A percentile compares a stretch with the other conserved stretches of the same genome.
These are phyloP conservation scores for Hyphantria cunea DNA, from an alignment of 1,140 invertebrate species.

Conservation along the genomic window DNA sequence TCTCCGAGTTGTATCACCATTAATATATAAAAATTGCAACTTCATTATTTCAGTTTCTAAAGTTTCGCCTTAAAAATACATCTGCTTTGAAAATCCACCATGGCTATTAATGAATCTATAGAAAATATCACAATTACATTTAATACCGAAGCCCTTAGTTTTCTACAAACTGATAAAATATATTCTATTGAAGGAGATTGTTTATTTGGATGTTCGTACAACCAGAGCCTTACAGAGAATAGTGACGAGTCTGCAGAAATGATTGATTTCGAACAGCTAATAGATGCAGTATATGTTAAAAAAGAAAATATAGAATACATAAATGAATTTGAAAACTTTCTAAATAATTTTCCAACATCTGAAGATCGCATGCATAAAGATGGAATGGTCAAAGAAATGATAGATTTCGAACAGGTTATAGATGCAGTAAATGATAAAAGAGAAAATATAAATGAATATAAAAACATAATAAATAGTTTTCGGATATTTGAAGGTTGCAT, in stretches of 20 bases:
- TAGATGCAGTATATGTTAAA: not conserved
- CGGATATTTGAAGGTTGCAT: no score
- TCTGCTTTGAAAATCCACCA: no score
- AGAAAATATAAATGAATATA: slow-evolving; percentile 8
- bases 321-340: slow-evolving; percentile 16
- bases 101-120: no score
- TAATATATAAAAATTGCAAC: no score
- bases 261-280: not conserved
- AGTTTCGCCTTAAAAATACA: no score
- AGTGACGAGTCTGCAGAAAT: not conserved
- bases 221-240: not conserved
- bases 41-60: no score
- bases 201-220: not conserved
- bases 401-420: no score
- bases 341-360: not conserved
- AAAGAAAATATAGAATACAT: not conserved
- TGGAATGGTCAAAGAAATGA: not conserved
- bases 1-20: no score
- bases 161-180: not conserved
- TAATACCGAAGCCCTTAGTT: not conserved
- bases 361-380: no score
- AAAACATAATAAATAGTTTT: not conserved
- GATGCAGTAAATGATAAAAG: not conserved
- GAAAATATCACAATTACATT: not conserved
- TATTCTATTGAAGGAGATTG: not conserved